Evolutionary conservation across 2,113 vertebrate species (phyloP), one percentile per base, ranked within the genome.

Genomic region (Megalops atlanticus): DNA sequence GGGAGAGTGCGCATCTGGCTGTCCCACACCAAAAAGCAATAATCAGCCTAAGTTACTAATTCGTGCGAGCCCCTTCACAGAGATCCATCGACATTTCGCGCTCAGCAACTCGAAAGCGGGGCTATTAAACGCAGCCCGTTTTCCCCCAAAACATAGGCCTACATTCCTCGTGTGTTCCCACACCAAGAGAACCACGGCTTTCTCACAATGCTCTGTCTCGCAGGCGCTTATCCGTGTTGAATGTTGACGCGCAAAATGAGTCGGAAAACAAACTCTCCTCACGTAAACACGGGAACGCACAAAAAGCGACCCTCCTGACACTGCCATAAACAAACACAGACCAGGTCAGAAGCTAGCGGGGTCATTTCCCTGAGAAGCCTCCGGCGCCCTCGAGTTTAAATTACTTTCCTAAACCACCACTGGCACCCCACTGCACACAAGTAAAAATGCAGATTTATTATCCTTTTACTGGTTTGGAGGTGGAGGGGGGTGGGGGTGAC

Each of bases 311-410:
- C 36, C 36, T 70, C 70, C 35, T 64, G n/a, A 64, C 58, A 64
- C 31, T 18, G 21, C 52, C 39, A 47, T 58, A 79, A 79, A 69
- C 77, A 79, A 43, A 58, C 39, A 41, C 54, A 33, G 69, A 69
- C 33, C 64, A 45, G 39, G 39, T 71, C 16, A 64, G 31, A 64
- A 64, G 7, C 58, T 31, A n/a, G 7, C 4, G 58, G 58, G 85
- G 83, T 83, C 85, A 84, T 87, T 89, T 89, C 86, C 86, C 82
- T 21, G 74, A 84, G 85, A 87, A 85, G 78, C 81, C 85, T 86
- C 82, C 81, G 76, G 81, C 86, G 36, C 33, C 83, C 81, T 0
- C n/a, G 69, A 82, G 10, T 72, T 79, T 84, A 86, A 89, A 91
- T 89, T 85, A 88, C 18, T 43, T 10, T 0, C 73, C 82, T 89